Conservation (phyloP, 2,113 vertebrate genomes). For the Heterochromis multidens region DNA sequence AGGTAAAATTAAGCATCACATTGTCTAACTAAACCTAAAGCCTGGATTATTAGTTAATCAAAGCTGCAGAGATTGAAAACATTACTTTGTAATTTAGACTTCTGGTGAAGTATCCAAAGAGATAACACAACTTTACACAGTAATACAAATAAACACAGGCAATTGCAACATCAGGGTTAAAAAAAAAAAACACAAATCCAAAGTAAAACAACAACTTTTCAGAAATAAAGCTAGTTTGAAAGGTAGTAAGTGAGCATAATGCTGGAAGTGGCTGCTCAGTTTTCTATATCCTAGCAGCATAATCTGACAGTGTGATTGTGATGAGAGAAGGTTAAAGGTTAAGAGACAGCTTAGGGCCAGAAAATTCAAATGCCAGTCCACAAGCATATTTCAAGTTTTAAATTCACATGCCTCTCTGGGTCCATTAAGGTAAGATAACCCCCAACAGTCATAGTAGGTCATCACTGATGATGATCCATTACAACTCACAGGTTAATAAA, state of each 20-base stretch:
- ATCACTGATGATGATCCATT: not conserved
- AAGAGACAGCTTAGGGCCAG: not conserved
- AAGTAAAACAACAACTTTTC: not conserved
- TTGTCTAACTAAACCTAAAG: not conserved
- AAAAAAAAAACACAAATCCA: not conserved
- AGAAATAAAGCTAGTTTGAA: not conserved
- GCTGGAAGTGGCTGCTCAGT: not conserved
- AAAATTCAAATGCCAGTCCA: conserved; percentile 11
- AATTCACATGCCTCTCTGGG: not conserved
- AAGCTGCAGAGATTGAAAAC: not conserved
- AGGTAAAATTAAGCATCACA: not conserved
- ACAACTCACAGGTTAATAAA: not conserved
- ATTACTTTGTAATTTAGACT: too few relatives aligned
- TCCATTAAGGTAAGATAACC: not conserved
- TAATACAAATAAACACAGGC: not conserved
- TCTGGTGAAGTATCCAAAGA: not conserved
- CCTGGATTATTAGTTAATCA: not conserved
- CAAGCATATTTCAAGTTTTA: not conserved
- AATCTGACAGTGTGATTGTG: conserved; percentile 1
- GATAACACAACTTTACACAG: not conserved
- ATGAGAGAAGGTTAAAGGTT: not conserved
- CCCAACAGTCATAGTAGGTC: not conserved
- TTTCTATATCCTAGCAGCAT: not conserved
- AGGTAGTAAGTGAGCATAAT: not conserved
- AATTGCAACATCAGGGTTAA: not conserved